These are phyloP conservation scores for Morus bassanus DNA, from an alignment of 2,797 vertebrate genomes.

Conservation along the genomic window DNA sequence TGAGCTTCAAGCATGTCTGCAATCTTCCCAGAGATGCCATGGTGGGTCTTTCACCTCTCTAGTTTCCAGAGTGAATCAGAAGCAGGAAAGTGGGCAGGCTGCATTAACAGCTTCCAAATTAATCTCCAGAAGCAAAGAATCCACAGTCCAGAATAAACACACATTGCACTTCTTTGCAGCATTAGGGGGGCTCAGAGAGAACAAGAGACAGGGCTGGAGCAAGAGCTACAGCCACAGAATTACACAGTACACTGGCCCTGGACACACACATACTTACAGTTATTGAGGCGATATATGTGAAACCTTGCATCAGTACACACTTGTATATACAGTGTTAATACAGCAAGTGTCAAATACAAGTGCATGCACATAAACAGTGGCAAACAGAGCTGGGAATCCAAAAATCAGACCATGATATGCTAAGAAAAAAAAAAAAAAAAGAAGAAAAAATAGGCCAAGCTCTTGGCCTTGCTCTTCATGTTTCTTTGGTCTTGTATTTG, in stretches of 20 bases:
- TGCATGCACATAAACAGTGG: not conserved
- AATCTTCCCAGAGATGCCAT: not conserved
- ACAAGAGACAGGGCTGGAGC: not conserved
- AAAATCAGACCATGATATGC: not conserved
- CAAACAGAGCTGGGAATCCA: not conserved
- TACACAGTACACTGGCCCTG: not conserved
- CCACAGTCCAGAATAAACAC: not conserved
- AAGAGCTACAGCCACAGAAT: not conserved
- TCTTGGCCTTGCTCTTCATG: conserved; percentile 11
- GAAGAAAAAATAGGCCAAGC: not conserved
- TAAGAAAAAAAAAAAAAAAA: not conserved
- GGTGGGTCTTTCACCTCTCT: not conserved
- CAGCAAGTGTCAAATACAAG: not conserved
- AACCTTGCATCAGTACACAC: not conserved
- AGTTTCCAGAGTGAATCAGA: not conserved
- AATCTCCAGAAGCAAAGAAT: not conserved
- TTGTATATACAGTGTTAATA: not conserved
- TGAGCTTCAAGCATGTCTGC: not conserved
- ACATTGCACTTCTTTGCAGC: not conserved
- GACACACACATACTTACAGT: not conserved
- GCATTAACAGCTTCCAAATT: not conserved
- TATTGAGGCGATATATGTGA: not conserved
- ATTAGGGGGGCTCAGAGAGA: accelerated
- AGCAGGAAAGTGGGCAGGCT: not conserved
- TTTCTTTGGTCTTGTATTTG: conserved; percentile 76